Evolutionary conservation across 2,888 invertebrate species (phyloP).

Genomic region (Troglohyphantes excavatus): DNA sequence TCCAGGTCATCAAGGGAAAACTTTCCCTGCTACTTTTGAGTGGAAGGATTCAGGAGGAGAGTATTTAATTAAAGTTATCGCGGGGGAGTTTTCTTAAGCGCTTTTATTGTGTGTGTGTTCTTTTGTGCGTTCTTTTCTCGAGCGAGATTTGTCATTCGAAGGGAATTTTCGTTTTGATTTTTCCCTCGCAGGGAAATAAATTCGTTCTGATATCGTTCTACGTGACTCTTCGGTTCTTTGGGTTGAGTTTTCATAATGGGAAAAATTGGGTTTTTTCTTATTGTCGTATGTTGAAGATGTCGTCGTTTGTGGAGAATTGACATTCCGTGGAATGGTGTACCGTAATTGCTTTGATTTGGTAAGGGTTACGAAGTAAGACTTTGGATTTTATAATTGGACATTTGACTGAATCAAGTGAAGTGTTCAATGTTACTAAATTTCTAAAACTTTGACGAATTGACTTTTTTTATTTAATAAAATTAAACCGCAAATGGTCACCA

Average conservation of each 20-base stretch:
- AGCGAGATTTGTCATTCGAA: conserved; percentile 45
- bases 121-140: conserved; percentile 1
- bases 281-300: no score
- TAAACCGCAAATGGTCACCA: no score
- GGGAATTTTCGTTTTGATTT: conserved; percentile 53
- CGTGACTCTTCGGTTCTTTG: conserved; percentile 50
- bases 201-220: conserved; percentile 12
- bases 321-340: no score
- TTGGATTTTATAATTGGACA: no score
- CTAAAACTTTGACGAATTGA: no score
- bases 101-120: conserved; percentile 40
- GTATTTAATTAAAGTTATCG: conserved; percentile 69
- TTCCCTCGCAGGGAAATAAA: conserved; percentile 37
- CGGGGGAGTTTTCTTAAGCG: conserved; percentile 47
- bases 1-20: conserved; percentile 43
- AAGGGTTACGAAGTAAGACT: no score
- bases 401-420: no score
- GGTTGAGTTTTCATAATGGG: conserved; percentile 8
- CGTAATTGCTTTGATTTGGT: no score
- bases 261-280: no score
- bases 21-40: conserved; percentile 45
- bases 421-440: no score
- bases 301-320: no score
- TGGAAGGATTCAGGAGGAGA: conserved; percentile 41
- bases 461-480: no score